Conservation (phyloP, 2,888 invertebrate genomes). For the Minunthozetes semirufus region DNA sequence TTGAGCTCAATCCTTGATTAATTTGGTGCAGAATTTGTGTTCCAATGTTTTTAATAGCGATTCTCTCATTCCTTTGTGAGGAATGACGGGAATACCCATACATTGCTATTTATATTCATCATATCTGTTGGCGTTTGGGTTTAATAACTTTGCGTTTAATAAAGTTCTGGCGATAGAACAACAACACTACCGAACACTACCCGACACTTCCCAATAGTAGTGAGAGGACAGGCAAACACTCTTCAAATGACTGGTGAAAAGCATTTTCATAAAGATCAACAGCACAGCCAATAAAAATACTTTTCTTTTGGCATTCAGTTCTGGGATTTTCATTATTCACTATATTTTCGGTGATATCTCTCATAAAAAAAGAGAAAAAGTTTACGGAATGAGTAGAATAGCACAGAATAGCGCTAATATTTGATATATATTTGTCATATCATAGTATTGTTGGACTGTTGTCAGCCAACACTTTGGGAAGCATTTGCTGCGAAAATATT, state of each 20-base stretch:
- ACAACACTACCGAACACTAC: constrained; percentile 15
- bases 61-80: too few species aligned
- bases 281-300: constrained; percentile 27
- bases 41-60: too few species aligned
- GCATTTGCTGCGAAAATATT: constrained; percentile 41
- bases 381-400: not conserved
- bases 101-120: not conserved
- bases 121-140: constrained; percentile 2
- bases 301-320: constrained; percentile 5
- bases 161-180: constrained; percentile 22
- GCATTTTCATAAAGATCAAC: constrained; percentile 12
- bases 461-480: not conserved
- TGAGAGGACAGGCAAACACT: not conserved
- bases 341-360: not conserved
- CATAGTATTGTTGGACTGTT: not conserved
- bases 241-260: not conserved
- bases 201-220: not conserved
- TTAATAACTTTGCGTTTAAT: not conserved
- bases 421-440: constrained; percentile 13
- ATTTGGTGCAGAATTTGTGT: too few species aligned
- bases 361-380: not conserved
- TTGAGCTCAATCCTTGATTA: too few species aligned
- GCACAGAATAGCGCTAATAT: not conserved
- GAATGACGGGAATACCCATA: too few species aligned
- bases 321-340: constrained; percentile 22